phyloP scores from a whole-genome alignment of 2,797 vertebrate species.

The Kryptopterus vitreolus region DNA sequence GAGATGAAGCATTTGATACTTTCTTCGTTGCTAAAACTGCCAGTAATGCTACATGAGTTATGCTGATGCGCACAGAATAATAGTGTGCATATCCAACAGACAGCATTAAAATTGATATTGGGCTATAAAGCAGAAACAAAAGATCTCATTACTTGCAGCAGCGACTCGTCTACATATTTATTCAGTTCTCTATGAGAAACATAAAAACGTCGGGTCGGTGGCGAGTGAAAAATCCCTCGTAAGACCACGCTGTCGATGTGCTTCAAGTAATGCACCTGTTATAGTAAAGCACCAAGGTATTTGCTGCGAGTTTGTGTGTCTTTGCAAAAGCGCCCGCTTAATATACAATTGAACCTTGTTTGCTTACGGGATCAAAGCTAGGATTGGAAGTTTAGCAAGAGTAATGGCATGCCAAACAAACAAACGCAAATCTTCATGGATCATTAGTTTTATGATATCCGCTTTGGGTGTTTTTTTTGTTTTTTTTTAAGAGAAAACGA shows the following conservation, averaged over 20 bases:
- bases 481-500: background rate
- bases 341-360: background rate
- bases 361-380: background rate
- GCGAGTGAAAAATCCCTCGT: constrained; percentile 1
- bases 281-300: background rate
- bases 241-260: background rate
- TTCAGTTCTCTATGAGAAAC: background rate
- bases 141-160: constrained; percentile 10
- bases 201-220: constrained; percentile 5
- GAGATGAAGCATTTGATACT: background rate
- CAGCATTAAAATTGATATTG: constrained; percentile 4
- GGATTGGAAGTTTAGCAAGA: background rate
- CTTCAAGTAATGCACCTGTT: constrained; percentile 7
- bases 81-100: constrained; percentile 2
- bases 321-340: background rate
- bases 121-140: constrained; percentile 11
- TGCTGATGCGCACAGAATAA: constrained; percentile 6
- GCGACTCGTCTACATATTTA: constrained; percentile 6
- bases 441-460: background rate
- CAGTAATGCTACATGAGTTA: background rate
- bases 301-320: background rate
- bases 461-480: background rate
- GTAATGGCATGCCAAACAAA: background rate
- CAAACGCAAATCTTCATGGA: background rate
- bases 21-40: background rate